Evolutionary conservation across 1,140 invertebrate species (phyloP).

Genomic region (Trichonephila clavata): DNA sequence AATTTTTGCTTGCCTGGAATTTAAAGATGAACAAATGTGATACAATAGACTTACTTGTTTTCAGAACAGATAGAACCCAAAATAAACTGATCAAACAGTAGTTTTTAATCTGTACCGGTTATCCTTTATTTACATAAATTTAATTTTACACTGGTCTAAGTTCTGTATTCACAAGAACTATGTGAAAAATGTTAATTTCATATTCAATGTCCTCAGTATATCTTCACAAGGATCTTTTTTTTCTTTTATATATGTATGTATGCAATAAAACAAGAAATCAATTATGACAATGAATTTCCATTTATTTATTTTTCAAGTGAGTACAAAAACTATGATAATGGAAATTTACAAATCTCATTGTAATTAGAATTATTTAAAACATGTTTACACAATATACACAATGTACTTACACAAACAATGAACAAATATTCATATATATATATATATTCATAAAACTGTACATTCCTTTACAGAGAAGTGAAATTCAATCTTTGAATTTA

Average conservation of each 20-base stretch:
- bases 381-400: conserved; percentile 56
- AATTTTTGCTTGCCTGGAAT: no score
- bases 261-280: background rate
- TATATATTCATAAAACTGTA: conserved; percentile 55
- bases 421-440: conserved; percentile 58
- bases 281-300: conserved; percentile 23
- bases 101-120: no score
- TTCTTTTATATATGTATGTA: background rate
- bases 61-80: no score
- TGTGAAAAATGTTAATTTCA: no score
- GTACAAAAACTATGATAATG: conserved; percentile 65
- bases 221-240: background rate
- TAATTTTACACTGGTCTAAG: no score
- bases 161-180: no score
- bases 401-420: conserved; percentile 66
- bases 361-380: conserved; percentile 53
- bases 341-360: conserved; percentile 63
- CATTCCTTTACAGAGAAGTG: conserved; percentile 33
- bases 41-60: no score
- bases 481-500: conserved; percentile 20
- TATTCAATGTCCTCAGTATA: no score
- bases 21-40: no score
- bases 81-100: no score
- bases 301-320: conserved; percentile 52
- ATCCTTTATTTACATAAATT: no score